Conservation (phyloP, 2,888 invertebrate genomes). For the Tubulanus polymorphus region DNA sequence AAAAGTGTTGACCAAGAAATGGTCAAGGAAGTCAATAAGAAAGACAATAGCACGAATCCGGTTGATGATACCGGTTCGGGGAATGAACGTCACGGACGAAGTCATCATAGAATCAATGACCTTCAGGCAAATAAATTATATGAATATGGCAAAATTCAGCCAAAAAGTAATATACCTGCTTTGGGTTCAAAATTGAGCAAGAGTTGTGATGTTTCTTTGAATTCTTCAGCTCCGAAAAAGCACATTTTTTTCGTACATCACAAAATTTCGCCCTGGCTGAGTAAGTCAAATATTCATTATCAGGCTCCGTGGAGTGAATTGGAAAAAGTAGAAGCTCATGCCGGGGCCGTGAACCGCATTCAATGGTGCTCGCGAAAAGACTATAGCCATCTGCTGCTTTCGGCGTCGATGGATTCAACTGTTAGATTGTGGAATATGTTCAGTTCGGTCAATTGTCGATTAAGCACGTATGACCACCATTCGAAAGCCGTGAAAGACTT, state of each 20-base stretch:
- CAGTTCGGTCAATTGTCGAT: constrained; percentile 29
- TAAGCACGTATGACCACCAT: constrained; percentile 29
- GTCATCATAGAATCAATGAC: too few species aligned
- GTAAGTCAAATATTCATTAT: neutral
- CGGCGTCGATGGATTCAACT: constrained; percentile 46
- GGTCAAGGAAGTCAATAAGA: too few species aligned
- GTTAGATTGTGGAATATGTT: constrained; percentile 49
- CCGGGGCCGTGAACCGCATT: constrained; percentile 36
- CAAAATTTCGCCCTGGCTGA: constrained; percentile 28
- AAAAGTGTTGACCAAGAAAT: too few species aligned
- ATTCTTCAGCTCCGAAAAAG: constrained; percentile 7
- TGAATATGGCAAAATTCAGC: too few species aligned
- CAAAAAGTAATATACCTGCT: too few species aligned
- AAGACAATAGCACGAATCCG: too few species aligned
- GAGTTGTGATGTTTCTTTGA: neutral
- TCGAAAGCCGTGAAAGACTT: constrained; percentile 45
- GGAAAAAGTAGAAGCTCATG: constrained; percentile 25
- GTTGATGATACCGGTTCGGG: too few species aligned
- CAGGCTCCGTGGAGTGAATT: constrained; percentile 8
- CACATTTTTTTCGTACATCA: constrained; percentile 36
- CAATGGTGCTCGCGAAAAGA: constrained; percentile 35
- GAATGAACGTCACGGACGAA: too few species aligned
- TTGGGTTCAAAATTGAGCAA: too few species aligned
- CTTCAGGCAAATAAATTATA: too few species aligned
- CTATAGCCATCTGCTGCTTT: constrained; percentile 45